Percentiles rank a stretch among this genome's conserved stretches.
phyloP scores from a whole-genome alignment of 2,113 vertebrate species.

The Prunella fulvescens region DNA sequence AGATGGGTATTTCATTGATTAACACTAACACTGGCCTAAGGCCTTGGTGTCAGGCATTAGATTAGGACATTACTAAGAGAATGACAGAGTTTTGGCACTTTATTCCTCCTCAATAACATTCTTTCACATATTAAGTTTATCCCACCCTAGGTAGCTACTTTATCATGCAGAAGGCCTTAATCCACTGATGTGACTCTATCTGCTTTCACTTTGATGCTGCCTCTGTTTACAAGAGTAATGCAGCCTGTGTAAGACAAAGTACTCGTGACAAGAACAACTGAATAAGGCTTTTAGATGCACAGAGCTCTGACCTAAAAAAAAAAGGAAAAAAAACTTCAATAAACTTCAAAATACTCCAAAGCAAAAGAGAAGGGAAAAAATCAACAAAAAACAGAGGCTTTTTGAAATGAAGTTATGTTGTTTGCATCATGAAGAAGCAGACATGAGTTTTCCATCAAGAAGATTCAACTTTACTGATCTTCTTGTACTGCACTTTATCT shows the following conservation, averaged over 20 bases:
- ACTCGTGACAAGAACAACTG: slow-evolving; percentile 95
- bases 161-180: slow-evolving; percentile 99
- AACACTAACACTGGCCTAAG: slow-evolving; percentile 92
- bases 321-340: slow-evolving; percentile 66
- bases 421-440: slow-evolving; percentile 73
- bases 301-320: slow-evolving; percentile 80
- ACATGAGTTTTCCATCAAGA: slow-evolving; percentile 80
- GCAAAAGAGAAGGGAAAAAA: slow-evolving; percentile 51
- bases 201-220: slow-evolving; percentile 94
- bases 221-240: slow-evolving; percentile 90
- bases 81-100: slow-evolving; percentile 99
- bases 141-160: slow-evolving; percentile 99
- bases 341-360: slow-evolving; percentile 68
- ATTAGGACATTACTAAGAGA: slow-evolving; percentile 99
- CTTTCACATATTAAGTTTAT: slow-evolving; percentile 99
- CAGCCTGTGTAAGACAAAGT: slow-evolving; percentile 96
- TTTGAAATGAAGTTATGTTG: slow-evolving; percentile 80
- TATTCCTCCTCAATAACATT: slow-evolving; percentile 99
- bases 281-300: slow-evolving; percentile 91
- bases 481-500: slow-evolving; percentile 97
- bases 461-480: slow-evolving; percentile 89
- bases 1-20: slow-evolving; percentile 99
- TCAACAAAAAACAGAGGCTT: slow-evolving; percentile 74
- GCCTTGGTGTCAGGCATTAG: slow-evolving; percentile 95
- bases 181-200: slow-evolving; percentile 98